These are phyloP conservation scores for Sciurus niger DNA, from an alignment of 2,113 vertebrate genomes.

Conservation along the genomic window DNA sequence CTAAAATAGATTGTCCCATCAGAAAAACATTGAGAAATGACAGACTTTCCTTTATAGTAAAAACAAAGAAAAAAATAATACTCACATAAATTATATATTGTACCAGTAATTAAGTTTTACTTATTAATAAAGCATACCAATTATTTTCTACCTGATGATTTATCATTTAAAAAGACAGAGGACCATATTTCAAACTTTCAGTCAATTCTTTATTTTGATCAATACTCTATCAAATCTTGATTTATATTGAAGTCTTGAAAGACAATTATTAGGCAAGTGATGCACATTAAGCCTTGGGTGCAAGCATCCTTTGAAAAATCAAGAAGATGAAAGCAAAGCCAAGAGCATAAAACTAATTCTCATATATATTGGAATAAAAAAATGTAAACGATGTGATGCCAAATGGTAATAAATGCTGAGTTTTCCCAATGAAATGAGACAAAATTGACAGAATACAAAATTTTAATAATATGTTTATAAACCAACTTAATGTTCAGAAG, in stretches of 20 bases:
- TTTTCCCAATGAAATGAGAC: slow-evolving; percentile 76
- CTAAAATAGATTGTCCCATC: neutral
- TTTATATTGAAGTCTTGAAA: slow-evolving; percentile 80
- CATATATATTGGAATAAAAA: slow-evolving; percentile 69
- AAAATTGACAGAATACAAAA: slow-evolving; percentile 78
- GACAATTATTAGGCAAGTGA: slow-evolving; percentile 82
- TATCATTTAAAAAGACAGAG: slow-evolving; percentile 35
- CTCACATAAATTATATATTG: neutral
- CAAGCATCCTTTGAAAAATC: slow-evolving; percentile 82
- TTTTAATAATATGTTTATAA: slow-evolving; percentile 83
- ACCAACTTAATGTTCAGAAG: slow-evolving; percentile 70
- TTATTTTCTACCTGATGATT: slow-evolving; percentile 64
- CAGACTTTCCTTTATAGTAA: neutral
- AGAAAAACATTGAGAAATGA: slow-evolving; percentile 5
- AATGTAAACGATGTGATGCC: slow-evolving; percentile 66
- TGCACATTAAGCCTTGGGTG: slow-evolving; percentile 78
- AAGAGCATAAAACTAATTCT: slow-evolving; percentile 82
- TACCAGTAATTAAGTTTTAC: neutral
- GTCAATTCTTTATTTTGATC: slow-evolving; percentile 49
- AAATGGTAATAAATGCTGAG: slow-evolving; percentile 72
- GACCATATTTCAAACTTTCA: neutral
- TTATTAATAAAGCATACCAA: slow-evolving; percentile 48
- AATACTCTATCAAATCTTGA: slow-evolving; percentile 58
- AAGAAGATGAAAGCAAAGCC: slow-evolving; percentile 81
- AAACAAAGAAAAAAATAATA: neutral